Evolutionary conservation across 2,888 invertebrate species (phyloP), one percentile per base, ranked within the genome.

Genomic region (Dasypogon diadema): DNA sequence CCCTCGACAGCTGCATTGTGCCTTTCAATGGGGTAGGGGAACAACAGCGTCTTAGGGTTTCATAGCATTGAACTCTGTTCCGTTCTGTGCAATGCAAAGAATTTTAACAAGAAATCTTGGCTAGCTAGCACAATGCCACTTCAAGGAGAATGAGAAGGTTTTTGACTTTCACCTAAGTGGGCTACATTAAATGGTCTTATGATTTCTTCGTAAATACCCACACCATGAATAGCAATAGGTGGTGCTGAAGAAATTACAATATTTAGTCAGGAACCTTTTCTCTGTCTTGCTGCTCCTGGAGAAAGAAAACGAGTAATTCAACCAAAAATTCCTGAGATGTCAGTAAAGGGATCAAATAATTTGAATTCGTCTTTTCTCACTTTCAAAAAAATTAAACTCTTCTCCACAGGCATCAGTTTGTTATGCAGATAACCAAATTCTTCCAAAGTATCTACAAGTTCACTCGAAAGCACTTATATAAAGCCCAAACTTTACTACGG

Each of bases 101-200:
- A 60, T 60, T 60, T 26, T 37, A 14, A 58, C 60, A 12, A 60
- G 60, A 37, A 60, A 37, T 60, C 37, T 42, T 37, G 14, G 37
- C 42, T 42, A 30, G 34, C 5, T 5, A 12, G 21, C 37, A 42
- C 42, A 37, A 21, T 60, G 60, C 60, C 37, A 37, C 60, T 60
- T 37, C 8, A 37, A 18, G 16, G 2, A n/a, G 12, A 34, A 60
- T 12, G 37, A 6, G 42, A 37, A 60, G 21, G 42, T 34, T 60
- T 60, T 60, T n/a, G 4, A 8, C 21, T 56, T 26, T 26, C 5
- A 60, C 30, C 37, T 18, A 16, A 34, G 37, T 37, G 37, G 21
- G 60, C 26, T 37, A 21, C 60, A 60, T 60, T 60, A 60, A 60
- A 37, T 60, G 60, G 60, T 60, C 37, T 60, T 37, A 60, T 37